These are phyloP conservation scores for Drosophila nigricruria DNA, from an alignment of 2,888 invertebrate species.

Conservation along the genomic window DNA sequence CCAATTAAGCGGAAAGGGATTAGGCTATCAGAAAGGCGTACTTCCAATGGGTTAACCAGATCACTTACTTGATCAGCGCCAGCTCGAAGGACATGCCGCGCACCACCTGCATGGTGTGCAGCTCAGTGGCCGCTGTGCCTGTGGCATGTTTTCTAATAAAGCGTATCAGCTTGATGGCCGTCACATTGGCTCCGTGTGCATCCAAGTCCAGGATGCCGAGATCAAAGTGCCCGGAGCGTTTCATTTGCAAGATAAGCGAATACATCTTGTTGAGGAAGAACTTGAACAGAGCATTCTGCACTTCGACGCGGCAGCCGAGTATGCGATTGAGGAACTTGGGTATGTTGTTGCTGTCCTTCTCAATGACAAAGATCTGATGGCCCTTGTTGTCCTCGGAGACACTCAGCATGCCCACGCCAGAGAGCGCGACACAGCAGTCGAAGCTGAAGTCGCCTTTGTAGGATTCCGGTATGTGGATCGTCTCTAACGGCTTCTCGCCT, in stretches of 20 bases:
- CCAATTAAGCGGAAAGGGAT: background rate
- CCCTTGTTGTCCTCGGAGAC: conserved; percentile 78
- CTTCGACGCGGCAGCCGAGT: conserved; percentile 97
- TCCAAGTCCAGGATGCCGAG: conserved; percentile 96
- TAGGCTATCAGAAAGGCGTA: too few species aligned
- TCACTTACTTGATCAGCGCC: conserved; percentile 90
- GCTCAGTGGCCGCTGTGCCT: conserved; percentile 95
- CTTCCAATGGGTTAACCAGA: background rate
- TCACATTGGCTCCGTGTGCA: conserved; percentile 95
- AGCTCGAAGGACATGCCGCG: conserved; percentile 95
- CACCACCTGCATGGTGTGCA: conserved; percentile 97
- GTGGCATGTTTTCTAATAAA: conserved; percentile 95
- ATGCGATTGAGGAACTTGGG: conserved; percentile 99
- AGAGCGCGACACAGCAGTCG: conserved; percentile 47
- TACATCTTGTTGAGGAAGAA: conserved; percentile 98
- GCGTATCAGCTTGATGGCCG: conserved; percentile 91
- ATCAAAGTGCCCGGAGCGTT: conserved; percentile 97
- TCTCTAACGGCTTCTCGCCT: conserved; percentile 93
- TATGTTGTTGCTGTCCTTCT: conserved; percentile 98
- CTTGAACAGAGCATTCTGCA: conserved; percentile 98
- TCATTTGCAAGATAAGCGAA: conserved; percentile 96
- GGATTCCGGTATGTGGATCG: conserved; percentile 92
- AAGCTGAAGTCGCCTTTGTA: conserved; percentile 93
- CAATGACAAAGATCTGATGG: conserved; percentile 87
- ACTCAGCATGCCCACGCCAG: conserved; percentile 48